These are phyloP conservation scores for Coecobrya sp. DNA, from an alignment of 2,888 invertebrate species.

Conservation along the genomic window DNA sequence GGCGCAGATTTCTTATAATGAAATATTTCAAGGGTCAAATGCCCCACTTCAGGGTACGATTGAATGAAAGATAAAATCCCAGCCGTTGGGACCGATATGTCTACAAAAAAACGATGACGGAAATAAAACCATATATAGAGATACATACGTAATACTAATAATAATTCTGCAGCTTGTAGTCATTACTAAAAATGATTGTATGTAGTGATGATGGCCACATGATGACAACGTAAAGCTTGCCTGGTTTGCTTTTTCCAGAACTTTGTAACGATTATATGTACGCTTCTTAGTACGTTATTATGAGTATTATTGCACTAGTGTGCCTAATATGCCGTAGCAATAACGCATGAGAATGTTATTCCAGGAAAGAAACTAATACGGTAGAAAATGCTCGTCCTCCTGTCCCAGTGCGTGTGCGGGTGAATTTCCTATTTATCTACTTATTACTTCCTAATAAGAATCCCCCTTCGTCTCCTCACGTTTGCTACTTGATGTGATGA, in stretches of 20 bases:
- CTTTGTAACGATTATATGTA: too few relatives aligned
- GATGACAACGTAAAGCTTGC: neutral
- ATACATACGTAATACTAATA: too few relatives aligned
- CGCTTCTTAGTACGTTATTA: neutral
- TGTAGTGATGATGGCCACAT: neutral
- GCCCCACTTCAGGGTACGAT: slow-evolving; percentile 17
- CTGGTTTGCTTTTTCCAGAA: too few relatives aligned
- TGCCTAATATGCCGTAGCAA: neutral
- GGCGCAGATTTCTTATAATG: neutral
- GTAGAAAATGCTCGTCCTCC: neutral
- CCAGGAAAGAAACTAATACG: slow-evolving; percentile 10
- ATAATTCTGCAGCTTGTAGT: too few relatives aligned
- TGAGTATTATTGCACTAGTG: neutral
- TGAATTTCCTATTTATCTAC: slow-evolving; percentile 41
- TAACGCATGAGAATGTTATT: slow-evolving; percentile 1
- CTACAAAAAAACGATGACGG: neutral
- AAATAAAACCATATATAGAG: neutral
- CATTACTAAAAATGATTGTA: too few relatives aligned
- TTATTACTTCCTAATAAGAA: slow-evolving; percentile 56
- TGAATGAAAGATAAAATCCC: slow-evolving; percentile 10
- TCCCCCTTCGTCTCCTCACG: slow-evolving; percentile 14
- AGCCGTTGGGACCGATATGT: neutral
- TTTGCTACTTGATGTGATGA: slow-evolving; percentile 53
- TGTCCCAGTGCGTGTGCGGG: slow-evolving; percentile 6
- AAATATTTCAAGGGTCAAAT: slow-evolving; percentile 28